Evolutionary conservation across 2,797 vertebrate genomes (phyloP).

Genomic region (Chelon auratus): DNA sequence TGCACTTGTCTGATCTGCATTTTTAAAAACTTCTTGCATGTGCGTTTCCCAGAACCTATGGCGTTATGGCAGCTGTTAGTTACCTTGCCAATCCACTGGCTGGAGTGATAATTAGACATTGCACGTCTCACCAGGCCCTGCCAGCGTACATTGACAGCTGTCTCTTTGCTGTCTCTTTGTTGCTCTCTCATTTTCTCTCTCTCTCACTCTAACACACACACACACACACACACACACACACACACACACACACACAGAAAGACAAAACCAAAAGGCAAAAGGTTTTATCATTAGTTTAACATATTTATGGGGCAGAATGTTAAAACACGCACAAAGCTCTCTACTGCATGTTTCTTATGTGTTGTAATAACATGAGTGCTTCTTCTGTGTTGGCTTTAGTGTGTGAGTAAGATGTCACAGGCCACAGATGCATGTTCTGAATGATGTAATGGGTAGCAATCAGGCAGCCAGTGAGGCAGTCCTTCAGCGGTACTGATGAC

Average conservation of each 20-base stretch:
- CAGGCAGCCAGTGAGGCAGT: conserved; percentile 43
- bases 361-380: background rate
- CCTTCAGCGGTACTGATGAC: conserved; percentile 51
- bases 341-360: background rate
- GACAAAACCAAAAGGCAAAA: conserved; percentile 12
- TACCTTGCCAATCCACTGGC: conserved; percentile 59
- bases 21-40: background rate
- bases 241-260: background rate
- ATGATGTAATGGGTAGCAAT: conserved; percentile 76
- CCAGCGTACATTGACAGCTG: conserved; percentile 50
- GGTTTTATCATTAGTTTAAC: background rate
- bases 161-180: conserved; percentile 18
- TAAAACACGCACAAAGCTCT: background rate
- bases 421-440: conserved; percentile 54
- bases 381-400: conserved; percentile 28
- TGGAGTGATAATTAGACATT: conserved; percentile 63
- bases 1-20: background rate
- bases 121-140: conserved; percentile 56
- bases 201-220: conserved; percentile 8
- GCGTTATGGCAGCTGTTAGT: conserved; percentile 54
- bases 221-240: background rate
- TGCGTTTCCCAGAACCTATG: conserved; percentile 7
- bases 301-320: background rate
- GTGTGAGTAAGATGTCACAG: conserved; percentile 41
- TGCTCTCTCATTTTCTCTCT: background rate